These are phyloP conservation scores for Anthrax anthrax DNA, from an alignment of 2,888 invertebrate genomes.

Conservation along the genomic window DNA sequence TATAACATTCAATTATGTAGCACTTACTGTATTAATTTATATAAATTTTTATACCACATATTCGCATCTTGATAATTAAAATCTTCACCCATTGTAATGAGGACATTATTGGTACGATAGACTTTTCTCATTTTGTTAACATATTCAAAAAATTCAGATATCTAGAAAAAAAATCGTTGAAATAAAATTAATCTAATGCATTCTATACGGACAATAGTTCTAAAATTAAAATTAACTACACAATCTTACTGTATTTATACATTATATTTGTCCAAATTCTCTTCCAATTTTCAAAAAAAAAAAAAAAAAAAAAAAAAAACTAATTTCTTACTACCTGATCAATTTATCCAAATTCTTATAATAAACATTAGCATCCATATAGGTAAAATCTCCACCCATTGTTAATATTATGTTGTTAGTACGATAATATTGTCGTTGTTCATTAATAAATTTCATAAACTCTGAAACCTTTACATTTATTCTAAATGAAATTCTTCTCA, in stretches of 20 bases:
- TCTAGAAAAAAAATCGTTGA: constrained; percentile 32
- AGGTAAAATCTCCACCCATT: constrained; percentile 88
- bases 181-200: no score
- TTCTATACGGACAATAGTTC: no score
- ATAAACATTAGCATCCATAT: constrained; percentile 65
- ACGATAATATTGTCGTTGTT: constrained; percentile 43
- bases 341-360: constrained; percentile 75
- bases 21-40: constrained; percentile 69
- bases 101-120: constrained; percentile 57
- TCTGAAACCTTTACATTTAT: constrained; percentile 34
- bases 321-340: constrained; percentile 38
- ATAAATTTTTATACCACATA: constrained; percentile 73
- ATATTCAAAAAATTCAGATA: constrained; percentile 42
- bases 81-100: constrained; percentile 87
- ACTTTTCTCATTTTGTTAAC: constrained; percentile 37
- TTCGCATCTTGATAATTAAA: constrained; percentile 68
- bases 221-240: no score
- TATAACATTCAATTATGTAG: neutral
- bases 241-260: no score
- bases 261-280: no score
- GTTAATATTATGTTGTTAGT: constrained; percentile 67
- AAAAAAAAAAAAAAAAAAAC: no score
- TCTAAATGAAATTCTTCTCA: no score
- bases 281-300: no score
- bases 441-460: constrained; percentile 42